A percentile compares a stretch with the other conserved stretches of the same genome.
Conservation (phyloP, 2,113 vertebrate genomes). For the Eira barbara region DNA sequence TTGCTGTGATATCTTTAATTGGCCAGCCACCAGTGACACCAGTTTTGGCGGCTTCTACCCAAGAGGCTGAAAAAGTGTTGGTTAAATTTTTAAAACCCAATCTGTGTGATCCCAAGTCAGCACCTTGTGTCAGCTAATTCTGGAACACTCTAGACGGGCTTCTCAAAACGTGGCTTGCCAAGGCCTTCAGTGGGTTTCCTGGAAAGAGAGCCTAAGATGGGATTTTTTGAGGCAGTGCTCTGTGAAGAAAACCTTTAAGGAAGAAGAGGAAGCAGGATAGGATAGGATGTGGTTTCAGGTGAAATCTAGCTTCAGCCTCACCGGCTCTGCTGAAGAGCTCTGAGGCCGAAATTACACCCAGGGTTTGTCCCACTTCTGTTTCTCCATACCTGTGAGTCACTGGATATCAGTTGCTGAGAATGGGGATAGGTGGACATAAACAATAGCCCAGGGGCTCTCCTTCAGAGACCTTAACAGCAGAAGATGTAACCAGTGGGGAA, state of each 20-base stretch:
- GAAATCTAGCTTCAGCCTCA: not conserved
- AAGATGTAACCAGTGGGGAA: not conserved
- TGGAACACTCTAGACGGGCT: not conserved
- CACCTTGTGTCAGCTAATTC: not conserved
- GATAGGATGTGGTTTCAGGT: not conserved
- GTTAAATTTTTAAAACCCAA: not conserved
- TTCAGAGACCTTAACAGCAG: not conserved
- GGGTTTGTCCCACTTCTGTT: not conserved
- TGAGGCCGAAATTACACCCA: not conserved
- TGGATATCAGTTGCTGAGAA: not conserved
- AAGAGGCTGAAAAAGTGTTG: not conserved
- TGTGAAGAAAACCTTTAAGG: not conserved
- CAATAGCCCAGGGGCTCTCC: not conserved
- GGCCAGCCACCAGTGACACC: not conserved
- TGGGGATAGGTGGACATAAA: not conserved
- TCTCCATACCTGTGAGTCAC: not conserved
- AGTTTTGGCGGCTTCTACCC: not conserved
- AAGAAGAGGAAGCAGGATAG: not conserved
- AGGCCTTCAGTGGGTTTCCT: not conserved
- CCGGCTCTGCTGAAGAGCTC: not conserved
- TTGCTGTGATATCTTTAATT: not conserved
- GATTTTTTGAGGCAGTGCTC: not conserved
- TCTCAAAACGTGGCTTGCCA: not conserved
- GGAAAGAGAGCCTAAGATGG: not conserved
- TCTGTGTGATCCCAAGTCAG: not conserved